Evolutionary conservation across 1,140 invertebrate genomes (phyloP).

Genomic region (Brachionus koreanus): DNA sequence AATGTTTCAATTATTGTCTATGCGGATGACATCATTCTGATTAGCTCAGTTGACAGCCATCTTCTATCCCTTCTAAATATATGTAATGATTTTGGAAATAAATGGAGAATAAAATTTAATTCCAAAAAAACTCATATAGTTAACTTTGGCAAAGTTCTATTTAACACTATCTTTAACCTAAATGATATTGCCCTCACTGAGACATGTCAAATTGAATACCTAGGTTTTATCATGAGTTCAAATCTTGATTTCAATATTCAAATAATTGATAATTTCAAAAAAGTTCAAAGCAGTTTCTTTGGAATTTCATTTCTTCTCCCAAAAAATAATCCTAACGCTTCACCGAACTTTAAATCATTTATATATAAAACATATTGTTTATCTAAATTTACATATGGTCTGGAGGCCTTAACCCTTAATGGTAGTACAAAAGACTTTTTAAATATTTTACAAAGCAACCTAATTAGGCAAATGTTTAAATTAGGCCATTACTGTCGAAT

Average conservation of each 20-base stretch:
- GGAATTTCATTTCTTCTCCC: not conserved
- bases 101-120: constrained; percentile 23
- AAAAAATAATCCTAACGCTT: not conserved
- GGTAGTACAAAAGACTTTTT: no score
- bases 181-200: no score
- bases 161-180: not conserved
- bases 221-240: not conserved
- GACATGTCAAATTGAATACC: not conserved
- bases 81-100: not conserved
- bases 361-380: not conserved
- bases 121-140: not conserved
- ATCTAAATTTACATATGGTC: not conserved
- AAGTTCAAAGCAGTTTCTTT: not conserved
- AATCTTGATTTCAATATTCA: not conserved
- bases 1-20: not conserved
- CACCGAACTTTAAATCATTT: not conserved
- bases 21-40: not conserved
- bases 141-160: not conserved
- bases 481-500: no score
- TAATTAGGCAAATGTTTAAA: no score
- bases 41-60: not conserved
- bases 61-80: not conserved
- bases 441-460: no score
- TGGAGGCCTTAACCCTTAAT: not conserved
- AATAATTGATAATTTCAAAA: not conserved